Percentiles rank a stretch among this genome's conserved stretches.
Conservation (phyloP, 2,888 invertebrate genomes). For the Xylophagus ater region DNA sequence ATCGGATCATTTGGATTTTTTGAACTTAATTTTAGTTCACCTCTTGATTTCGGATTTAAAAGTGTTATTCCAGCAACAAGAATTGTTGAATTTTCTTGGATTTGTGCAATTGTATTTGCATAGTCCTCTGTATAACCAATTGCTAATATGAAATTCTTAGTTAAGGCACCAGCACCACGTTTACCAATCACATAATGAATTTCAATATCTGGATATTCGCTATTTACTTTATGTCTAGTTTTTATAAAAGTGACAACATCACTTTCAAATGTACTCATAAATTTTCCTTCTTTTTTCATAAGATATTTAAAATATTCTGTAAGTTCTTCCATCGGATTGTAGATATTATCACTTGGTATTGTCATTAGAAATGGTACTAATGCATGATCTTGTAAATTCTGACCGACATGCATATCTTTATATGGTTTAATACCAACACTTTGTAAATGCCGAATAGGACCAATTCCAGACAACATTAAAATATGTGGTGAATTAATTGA, state of each 20-base stretch:
- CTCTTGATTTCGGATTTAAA: conserved; percentile 42
- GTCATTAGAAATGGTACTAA: conserved; percentile 38
- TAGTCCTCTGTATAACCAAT: neutral
- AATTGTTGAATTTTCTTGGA: neutral
- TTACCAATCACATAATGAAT: conserved; percentile 26
- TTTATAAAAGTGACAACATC: conserved; percentile 46
- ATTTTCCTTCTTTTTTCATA: neutral
- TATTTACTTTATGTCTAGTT: conserved; percentile 36
- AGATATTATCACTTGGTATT: neutral
- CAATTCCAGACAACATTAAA: conserved; percentile 33
- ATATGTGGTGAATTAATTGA: conserved; percentile 31
- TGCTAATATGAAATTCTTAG: neutral
- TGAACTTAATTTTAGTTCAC: conserved; percentile 43
- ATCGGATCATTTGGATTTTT: conserved; percentile 48
- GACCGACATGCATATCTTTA: conserved; percentile 44
- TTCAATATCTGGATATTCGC: conserved; percentile 49
- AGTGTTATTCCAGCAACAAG: conserved; percentile 17
- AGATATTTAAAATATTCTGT: neutral
- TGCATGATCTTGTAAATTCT: conserved; percentile 71
- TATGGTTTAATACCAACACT: conserved; percentile 22
- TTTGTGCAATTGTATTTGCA: neutral
- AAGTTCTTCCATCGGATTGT: neutral
- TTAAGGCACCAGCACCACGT: neutral
- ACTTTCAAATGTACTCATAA: neutral
- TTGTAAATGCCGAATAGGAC: conserved; percentile 24